A percentile compares a stretch with the other conserved stretches of the same genome.
phyloP scores from a whole-genome alignment of 2,797 vertebrate genomes.

The Sternarchorhynchus goeldii region DNA sequence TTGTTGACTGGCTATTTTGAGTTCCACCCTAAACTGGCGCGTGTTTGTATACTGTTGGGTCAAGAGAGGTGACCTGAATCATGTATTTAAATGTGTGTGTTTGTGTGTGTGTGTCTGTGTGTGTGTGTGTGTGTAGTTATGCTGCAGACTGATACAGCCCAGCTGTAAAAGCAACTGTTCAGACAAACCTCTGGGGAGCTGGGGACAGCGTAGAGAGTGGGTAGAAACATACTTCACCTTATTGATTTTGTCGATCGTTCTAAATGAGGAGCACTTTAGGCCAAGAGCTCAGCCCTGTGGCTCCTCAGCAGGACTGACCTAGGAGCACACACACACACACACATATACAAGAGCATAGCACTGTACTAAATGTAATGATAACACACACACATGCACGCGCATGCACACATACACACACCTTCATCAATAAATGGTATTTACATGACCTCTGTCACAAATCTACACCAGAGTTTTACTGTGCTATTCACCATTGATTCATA shows the following conservation, averaged over 20 bases:
- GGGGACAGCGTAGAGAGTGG: conserved; percentile 68
- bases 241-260: conserved; percentile 83
- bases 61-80: neutral
- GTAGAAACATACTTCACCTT: conserved; percentile 77
- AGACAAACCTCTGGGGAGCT: conserved; percentile 65
- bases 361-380: conserved; percentile 43
- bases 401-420: no score
- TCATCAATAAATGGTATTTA: neutral
- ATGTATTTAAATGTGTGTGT: conserved; percentile 11
- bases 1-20: neutral
- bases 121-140: neutral
- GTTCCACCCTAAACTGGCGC: neutral
- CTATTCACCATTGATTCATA: neutral
- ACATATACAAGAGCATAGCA: conserved; percentile 33
- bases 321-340: no score
- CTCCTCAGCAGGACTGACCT: conserved; percentile 55
- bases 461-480: neutral
- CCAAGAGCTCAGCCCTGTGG: conserved; percentile 76
- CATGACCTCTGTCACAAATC: neutral
- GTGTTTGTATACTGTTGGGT: neutral
- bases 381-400: conserved; percentile 18
- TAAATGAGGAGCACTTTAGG: conserved; percentile 77
- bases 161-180: conserved; percentile 70
- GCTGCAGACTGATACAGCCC: conserved; percentile 67
- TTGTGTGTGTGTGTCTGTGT: conserved; percentile 24